Percentiles rank a stretch among this genome's conserved stretches.
phyloP scores from a whole-genome alignment of 2,113 vertebrate genomes.

The Rhombomys opimus region DNA sequence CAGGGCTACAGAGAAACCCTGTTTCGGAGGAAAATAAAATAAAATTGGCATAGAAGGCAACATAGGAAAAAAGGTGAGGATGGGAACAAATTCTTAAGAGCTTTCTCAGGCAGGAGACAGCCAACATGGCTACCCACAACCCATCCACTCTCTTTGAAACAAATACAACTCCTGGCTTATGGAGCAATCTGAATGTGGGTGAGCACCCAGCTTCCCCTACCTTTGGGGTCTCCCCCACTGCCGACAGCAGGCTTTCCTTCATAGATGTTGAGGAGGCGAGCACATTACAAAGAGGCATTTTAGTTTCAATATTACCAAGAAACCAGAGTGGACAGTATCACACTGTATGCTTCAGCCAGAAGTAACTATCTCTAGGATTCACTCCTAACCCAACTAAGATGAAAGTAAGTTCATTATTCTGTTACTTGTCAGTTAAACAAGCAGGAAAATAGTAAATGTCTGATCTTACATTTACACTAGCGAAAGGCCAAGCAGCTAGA shows the following conservation, averaged over 20 bases:
- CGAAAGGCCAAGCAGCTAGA: not conserved
- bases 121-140: not conserved
- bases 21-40: too few relatives aligned
- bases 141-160: not conserved
- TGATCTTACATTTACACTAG: not conserved
- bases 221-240: not conserved
- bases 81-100: not conserved
- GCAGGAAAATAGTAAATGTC: not conserved
- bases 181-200: not conserved
- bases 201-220: not conserved
- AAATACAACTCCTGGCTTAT: not conserved
- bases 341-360: not conserved
- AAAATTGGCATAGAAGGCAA: not conserved
- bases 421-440: conserved; percentile 19
- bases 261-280: not conserved
- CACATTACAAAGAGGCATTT: not conserved
- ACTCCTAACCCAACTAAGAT: not conserved
- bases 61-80: not conserved
- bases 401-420: not conserved
- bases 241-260: not conserved
- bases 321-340: not conserved
- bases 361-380: not conserved
- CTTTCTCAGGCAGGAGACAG: not conserved
- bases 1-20: too few relatives aligned
- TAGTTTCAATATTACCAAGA: not conserved